Percentiles rank a stretch among this genome's conserved stretches.
Conservation (phyloP, 2,888 invertebrate genomes). For the Tiliacea citrago region DNA sequence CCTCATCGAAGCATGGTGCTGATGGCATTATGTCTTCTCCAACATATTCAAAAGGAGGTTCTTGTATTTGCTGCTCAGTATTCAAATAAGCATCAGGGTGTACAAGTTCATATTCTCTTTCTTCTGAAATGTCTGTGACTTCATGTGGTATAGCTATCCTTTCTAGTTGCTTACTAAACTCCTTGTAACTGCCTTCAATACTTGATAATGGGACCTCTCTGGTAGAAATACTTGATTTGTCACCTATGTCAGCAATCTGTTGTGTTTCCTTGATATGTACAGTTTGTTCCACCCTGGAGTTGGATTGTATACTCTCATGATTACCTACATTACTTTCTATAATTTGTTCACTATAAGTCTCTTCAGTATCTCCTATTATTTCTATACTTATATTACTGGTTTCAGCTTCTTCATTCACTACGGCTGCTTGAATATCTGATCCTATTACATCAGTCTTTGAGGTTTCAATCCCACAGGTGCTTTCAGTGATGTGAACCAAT, state of each 20-base stretch:
- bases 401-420: constrained; percentile 22
- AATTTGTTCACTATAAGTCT: constrained; percentile 30
- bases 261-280: constrained; percentile 26
- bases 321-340: constrained; percentile 19
- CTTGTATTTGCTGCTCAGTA: constrained; percentile 22
- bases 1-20: constrained; percentile 80
- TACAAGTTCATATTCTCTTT: constrained; percentile 61
- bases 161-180: constrained; percentile 70
- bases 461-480: not conserved
- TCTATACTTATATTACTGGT: constrained; percentile 34
- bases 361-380: constrained; percentile 26
- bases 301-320: constrained; percentile 12
- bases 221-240: not conserved
- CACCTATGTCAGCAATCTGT: not conserved
- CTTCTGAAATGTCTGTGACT: constrained; percentile 50
- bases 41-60: constrained; percentile 35
- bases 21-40: constrained; percentile 73
- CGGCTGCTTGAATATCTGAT: constrained; percentile 13
- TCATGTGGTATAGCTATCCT: constrained; percentile 64
- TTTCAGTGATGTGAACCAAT: constrained; percentile 30
- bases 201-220: constrained; percentile 9
- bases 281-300: not conserved
- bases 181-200: constrained; percentile 62
- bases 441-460: constrained; percentile 28
- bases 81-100: constrained; percentile 55